phyloP scores from a whole-genome alignment of 1,140 invertebrate species.

The Polypedilum pembai region DNA sequence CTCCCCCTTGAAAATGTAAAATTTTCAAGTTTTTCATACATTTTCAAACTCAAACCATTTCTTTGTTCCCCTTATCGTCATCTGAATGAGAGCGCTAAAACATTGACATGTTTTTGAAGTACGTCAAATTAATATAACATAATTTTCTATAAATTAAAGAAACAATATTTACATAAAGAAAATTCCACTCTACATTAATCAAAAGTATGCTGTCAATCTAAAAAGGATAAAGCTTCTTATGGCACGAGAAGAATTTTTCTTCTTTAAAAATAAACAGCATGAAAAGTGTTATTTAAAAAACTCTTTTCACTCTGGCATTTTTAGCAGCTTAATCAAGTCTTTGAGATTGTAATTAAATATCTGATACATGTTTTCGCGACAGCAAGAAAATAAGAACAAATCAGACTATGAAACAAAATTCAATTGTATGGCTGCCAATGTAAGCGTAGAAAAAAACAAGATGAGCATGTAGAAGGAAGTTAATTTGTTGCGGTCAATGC shows the following conservation, averaged over 20 bases:
- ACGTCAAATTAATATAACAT: conserved; percentile 1
- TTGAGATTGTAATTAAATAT: too few relatives aligned
- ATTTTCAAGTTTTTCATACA: too few relatives aligned
- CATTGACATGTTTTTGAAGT: neutral
- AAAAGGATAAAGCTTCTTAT: neutral
- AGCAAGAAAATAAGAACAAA: too few relatives aligned
- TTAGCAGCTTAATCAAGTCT: too few relatives aligned
- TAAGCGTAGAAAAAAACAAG: neutral
- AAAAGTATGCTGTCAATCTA: neutral
- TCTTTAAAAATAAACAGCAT: too few relatives aligned
- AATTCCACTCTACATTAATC: neutral
- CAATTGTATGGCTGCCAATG: neutral
- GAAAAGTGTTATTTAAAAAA: too few relatives aligned
- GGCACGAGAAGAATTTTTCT: neutral
- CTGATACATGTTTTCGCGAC: too few relatives aligned
- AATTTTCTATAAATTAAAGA: neutral
- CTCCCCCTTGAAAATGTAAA: neutral
- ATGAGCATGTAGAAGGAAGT: neutral
- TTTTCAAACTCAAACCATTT: too few relatives aligned
- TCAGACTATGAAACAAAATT: too few relatives aligned
- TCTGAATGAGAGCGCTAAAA: neutral
- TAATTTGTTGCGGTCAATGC: neutral
- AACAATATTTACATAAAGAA: neutral
- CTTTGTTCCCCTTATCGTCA: too few relatives aligned
- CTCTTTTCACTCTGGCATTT: too few relatives aligned